These are phyloP conservation scores for Bombus turneri DNA, from an alignment of 1,140 invertebrate genomes.

Conservation along the genomic window DNA sequence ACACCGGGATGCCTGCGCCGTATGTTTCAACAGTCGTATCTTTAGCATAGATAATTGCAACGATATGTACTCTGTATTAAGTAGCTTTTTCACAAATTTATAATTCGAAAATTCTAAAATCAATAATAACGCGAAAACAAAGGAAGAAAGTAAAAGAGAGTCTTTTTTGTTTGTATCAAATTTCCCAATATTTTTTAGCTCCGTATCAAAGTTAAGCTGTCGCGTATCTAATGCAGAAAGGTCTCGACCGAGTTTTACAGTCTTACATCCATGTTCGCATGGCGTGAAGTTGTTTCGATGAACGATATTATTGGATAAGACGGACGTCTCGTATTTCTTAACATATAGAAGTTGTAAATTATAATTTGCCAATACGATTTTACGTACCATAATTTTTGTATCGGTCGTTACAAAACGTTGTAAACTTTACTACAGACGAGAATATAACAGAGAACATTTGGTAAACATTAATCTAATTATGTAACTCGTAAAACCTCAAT, in stretches of 20 bases:
- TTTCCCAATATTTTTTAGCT: background rate
- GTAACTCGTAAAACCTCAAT: background rate
- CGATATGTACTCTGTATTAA: no score
- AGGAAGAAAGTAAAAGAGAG: no score
- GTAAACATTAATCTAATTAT: background rate
- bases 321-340: background rate
- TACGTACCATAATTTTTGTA: background rate
- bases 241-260: no score
- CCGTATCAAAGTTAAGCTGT: background rate
- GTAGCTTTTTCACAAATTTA: no score
- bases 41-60: no score
- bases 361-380: background rate
- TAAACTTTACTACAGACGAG: background rate
- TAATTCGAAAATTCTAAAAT: no score
- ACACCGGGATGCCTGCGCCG: no score
- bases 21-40: no score
- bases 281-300: background rate
- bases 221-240: background rate
- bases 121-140: no score
- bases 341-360: background rate
- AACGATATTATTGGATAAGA: background rate
- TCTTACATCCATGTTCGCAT: no score
- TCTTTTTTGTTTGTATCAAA: accelerated
- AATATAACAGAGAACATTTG: background rate
- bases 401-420: background rate